Evolutionary conservation across 2,797 vertebrate genomes (phyloP), one percentile per base, ranked within the genome.

Genomic region (Ciconia nigra): DNA sequence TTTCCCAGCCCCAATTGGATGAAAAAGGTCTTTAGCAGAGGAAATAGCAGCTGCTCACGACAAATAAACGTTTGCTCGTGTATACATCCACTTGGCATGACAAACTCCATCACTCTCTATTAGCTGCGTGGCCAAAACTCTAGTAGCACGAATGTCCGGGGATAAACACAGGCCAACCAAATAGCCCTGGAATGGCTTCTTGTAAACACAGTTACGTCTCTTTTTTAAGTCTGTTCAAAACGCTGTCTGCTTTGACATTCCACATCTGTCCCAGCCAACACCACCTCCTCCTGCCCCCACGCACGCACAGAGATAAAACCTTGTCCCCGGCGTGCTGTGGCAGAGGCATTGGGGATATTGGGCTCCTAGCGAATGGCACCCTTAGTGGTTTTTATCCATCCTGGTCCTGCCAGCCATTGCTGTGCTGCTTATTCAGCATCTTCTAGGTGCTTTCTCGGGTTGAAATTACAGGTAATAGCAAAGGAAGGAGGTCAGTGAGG

Each of bases 81-180:
- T 94, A 55, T 80, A 67, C 79, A 66, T 46, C 62, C 86, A 10
- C 58, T 78, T 8, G 1, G 44, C 81, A 7, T 44, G 87, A 87
- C 87, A 82, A 76, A 74, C 13, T 37, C 87, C 84, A 3, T 4
- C 4, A 1, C 70, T 42, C 57, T 39, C 39, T 5, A 3, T 37
- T 7, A 39, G 8, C 73, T 26, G 63, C 4, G 0, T 29, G 88
- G 92, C 83, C 86, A 35, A 11, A 82, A 51, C 93, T 80, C 79
- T 51, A 44, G 89, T 87, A 94, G 94, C 91, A 89, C 57, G 13
- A 89, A 93, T 7, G 37, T 39, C 84, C 24, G 1, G 55, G 76
- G 85, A 91, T 94, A 96, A 97, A 97, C 93, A 95, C 37, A 47
- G 83, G 73, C 57, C 11, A 85, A 66, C 8, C 70, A 67, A 90